A percentile compares a stretch with the other conserved stretches of the same genome.
phyloP scores from a whole-genome alignment of 2,888 invertebrate species.

The Diarsia brunnea region DNA sequence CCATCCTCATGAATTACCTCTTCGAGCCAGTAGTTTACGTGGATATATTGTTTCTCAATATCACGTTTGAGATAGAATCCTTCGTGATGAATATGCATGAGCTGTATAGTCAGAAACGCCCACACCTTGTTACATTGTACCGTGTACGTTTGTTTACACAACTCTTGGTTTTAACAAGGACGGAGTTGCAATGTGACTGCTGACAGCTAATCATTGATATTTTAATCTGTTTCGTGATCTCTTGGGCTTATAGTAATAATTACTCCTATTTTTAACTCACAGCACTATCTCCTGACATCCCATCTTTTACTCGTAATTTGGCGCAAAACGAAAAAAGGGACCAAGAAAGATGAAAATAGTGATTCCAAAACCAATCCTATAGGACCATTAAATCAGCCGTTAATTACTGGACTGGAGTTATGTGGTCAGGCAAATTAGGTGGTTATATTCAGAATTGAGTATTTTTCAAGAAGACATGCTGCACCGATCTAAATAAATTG shows the following conservation, averaged over 20 bases:
- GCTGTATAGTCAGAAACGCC: conserved; percentile 53
- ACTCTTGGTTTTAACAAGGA: conserved; percentile 74
- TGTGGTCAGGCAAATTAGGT: neutral
- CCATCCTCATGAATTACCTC: neutral
- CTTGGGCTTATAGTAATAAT: neutral
- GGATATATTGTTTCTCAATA: conserved; percentile 32
- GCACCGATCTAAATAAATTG: no score
- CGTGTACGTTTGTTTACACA: conserved; percentile 67
- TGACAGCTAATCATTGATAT: conserved; percentile 42
- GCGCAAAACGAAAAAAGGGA: neutral
- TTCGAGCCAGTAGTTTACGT: conserved; percentile 20
- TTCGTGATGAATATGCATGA: conserved; percentile 73
- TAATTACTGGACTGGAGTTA: neutral
- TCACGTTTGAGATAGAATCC: conserved; percentile 70
- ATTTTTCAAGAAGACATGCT: no score
- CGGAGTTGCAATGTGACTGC: conserved; percentile 32
- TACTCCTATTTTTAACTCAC: neutral
- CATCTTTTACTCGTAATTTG: neutral
- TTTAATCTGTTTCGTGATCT: conserved; percentile 40
- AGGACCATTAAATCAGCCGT: neutral
- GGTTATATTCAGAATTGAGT: neutral
- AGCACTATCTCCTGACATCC: neutral
- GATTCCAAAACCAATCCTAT: neutral
- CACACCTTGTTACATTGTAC: conserved; percentile 45
- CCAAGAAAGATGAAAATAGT: neutral